Evolutionary conservation across 2,797 vertebrate species (phyloP).

Genomic region (Nannoperca obscura): DNA sequence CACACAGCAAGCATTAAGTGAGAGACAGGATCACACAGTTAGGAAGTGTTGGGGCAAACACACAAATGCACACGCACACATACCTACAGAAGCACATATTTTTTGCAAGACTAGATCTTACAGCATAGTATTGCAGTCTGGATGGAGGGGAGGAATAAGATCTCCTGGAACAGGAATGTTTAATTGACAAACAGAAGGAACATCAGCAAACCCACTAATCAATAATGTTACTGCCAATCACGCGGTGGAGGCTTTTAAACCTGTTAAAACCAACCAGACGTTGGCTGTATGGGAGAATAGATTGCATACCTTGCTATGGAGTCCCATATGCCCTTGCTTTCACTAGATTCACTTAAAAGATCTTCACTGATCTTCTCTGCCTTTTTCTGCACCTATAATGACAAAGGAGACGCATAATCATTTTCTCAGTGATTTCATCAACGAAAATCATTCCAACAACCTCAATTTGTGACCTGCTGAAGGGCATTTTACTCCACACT

Average conservation of each 20-base stretch:
- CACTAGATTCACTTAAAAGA: constrained; percentile 87
- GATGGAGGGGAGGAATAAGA: constrained; percentile 73
- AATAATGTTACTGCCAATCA: constrained; percentile 50
- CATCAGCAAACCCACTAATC: constrained; percentile 49
- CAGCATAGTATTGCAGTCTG: constrained; percentile 84
- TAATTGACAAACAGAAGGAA: constrained; percentile 66
- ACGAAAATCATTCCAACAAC: neutral
- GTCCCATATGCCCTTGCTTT: constrained; percentile 87
- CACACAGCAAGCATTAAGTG: constrained; percentile 84
- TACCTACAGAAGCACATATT: constrained; percentile 87
- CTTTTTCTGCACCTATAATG: constrained; percentile 92
- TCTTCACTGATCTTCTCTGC: constrained; percentile 91
- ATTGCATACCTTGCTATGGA: constrained; percentile 89
- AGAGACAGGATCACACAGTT: constrained; percentile 85
- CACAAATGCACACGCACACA: constrained; percentile 73
- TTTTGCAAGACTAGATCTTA: constrained; percentile 85
- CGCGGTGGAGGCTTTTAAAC: constrained; percentile 6
- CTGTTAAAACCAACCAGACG: constrained; percentile 1
- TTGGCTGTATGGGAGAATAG: constrained; percentile 1
- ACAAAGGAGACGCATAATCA: constrained; percentile 24
- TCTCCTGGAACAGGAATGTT: constrained; percentile 78
- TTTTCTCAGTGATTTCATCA: neutral
- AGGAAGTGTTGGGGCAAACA: constrained; percentile 65
- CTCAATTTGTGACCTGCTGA: neutral
- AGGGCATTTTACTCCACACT: neutral